Percentiles rank a stretch among this genome's conserved stretches.
Conservation (phyloP, 2,888 invertebrate species). For the Synanthedon myopaeformis region DNA sequence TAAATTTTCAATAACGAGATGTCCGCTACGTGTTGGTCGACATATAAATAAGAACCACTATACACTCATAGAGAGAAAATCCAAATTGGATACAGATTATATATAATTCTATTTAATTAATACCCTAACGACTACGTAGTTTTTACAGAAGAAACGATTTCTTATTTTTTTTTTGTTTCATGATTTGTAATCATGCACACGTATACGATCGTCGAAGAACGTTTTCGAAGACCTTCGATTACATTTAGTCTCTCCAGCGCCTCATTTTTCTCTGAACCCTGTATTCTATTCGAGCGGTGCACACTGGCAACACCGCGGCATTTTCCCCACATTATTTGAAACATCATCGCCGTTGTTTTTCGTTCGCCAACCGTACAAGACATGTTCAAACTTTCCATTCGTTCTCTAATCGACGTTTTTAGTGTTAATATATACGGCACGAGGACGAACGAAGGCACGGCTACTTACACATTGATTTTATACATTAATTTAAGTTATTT, state of each 20-base stretch:
- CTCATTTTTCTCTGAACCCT: constrained; percentile 44
- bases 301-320: constrained; percentile 14
- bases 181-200: constrained; percentile 66
- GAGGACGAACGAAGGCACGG: constrained; percentile 67
- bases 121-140: constrained; percentile 57
- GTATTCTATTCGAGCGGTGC: constrained; percentile 45
- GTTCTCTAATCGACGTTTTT: neutral
- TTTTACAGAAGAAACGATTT: constrained; percentile 63
- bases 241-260: constrained; percentile 39
- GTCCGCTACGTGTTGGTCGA: constrained; percentile 67
- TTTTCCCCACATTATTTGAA: constrained; percentile 23
- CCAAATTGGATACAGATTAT: constrained; percentile 68
- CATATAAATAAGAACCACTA: constrained; percentile 68
- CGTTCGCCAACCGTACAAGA: constrained; percentile 13
- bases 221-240: constrained; percentile 48
- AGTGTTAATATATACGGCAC: constrained; percentile 17
- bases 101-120: constrained; percentile 66
- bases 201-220: constrained; percentile 67
- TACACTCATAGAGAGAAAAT: constrained; percentile 71
- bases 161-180: constrained; percentile 39
- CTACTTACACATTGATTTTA: constrained; percentile 58
- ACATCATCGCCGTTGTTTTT: constrained; percentile 17
- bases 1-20: constrained; percentile 68
- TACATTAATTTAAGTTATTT: constrained; percentile 19
- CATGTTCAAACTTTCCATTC: neutral